Evolutionary conservation across 2,113 vertebrate species (phyloP).

Genomic region (Peucedramus taeniatus): DNA sequence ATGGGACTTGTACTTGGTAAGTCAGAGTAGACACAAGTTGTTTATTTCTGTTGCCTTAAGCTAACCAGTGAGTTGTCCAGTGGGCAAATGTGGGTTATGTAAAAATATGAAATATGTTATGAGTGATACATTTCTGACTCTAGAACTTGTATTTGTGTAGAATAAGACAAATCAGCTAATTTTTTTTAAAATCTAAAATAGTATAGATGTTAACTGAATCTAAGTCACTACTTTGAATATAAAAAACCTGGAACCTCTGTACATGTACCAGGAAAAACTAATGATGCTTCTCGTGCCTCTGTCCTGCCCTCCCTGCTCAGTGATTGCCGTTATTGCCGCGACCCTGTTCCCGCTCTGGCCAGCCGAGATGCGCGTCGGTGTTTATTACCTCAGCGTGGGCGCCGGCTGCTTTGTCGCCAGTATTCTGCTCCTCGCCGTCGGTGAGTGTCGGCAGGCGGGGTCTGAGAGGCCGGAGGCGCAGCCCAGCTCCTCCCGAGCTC

Average conservation of each 20-base stretch:
- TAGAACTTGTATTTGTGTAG: not conserved
- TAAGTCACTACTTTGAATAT: not conserved
- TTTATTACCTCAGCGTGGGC: constrained; percentile 97
- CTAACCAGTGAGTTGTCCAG: not conserved
- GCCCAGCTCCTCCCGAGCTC: not conserved
- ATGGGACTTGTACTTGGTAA: constrained; percentile 98
- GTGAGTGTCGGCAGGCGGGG: constrained; percentile 72
- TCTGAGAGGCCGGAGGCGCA: accelerated
- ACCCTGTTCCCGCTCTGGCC: constrained; percentile 98
- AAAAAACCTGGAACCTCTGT: not conserved
- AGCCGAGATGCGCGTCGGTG: constrained; percentile 97
- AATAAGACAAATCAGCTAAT: not conserved
- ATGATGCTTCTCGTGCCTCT: not conserved
- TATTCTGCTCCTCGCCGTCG: constrained; percentile 93
- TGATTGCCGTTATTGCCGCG: constrained; percentile 96
- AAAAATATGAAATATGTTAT: not conserved
- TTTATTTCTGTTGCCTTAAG: not conserved
- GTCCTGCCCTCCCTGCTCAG: constrained; percentile 54
- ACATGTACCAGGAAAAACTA: not conserved
- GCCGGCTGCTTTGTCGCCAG: constrained; percentile 98
- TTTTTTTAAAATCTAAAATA: not conserved
- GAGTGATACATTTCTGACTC: not conserved
- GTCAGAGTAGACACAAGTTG: constrained; percentile 22
- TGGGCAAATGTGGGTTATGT: not conserved
- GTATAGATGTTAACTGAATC: not conserved